Percentiles rank a stretch among this genome's conserved stretches.
phyloP scores from a whole-genome alignment of 1,140 invertebrate species.

The Mercenaria mercenaria region DNA sequence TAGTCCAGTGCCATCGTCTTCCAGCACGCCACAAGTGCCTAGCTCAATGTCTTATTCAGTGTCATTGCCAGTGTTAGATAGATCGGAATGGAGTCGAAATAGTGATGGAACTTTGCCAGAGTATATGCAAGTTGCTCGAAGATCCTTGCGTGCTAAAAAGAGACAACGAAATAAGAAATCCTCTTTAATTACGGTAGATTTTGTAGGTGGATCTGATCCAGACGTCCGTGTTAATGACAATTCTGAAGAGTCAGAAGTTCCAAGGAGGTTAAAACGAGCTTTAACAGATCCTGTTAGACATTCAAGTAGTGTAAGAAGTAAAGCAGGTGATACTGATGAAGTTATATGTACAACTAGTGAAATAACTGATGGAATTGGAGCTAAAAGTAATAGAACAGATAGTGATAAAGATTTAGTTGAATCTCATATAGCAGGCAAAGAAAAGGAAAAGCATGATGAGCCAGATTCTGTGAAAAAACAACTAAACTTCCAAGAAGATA shows the following conservation, averaged over 20 bases:
- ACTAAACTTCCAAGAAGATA: constrained; percentile 58
- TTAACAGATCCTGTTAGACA: constrained; percentile 54
- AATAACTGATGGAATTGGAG: not conserved
- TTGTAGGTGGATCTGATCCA: constrained; percentile 56
- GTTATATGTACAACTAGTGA: not conserved
- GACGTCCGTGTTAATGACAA: not conserved
- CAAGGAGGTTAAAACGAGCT: constrained; percentile 37
- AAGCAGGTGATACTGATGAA: not conserved
- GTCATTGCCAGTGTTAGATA: constrained; percentile 76
- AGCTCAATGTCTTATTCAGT: constrained; percentile 65
- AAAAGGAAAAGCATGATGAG: not conserved
- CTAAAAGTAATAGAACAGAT: not conserved
- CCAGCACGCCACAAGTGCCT: constrained; percentile 25
- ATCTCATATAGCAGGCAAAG: not conserved
- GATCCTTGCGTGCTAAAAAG: constrained; percentile 60
- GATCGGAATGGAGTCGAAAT: constrained; percentile 79
- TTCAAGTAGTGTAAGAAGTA: constrained; percentile 13
- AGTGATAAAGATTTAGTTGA: not conserved
- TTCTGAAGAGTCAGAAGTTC: not conserved
- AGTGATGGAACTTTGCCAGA: constrained; percentile 81
- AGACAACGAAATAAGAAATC: constrained; percentile 37
- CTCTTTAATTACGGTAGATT: constrained; percentile 58
- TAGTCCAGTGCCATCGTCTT: constrained; percentile 70
- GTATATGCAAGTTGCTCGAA: constrained; percentile 65
- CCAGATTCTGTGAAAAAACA: constrained; percentile 37